These are phyloP conservation scores for Anguilla marmorata DNA, from an alignment of 2,797 vertebrate genomes.

Conservation along the genomic window DNA sequence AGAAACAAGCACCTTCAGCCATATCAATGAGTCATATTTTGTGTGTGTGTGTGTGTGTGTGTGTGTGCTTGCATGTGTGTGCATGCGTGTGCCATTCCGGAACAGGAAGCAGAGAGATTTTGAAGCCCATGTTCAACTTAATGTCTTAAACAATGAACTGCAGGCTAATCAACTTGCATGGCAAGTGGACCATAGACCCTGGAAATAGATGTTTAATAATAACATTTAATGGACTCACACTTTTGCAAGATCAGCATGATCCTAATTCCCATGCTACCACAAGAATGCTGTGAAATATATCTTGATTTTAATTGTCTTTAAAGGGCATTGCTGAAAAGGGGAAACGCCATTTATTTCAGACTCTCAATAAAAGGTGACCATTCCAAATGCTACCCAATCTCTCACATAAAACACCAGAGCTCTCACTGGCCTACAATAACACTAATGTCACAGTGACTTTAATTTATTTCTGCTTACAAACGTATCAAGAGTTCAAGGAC, in stretches of 20 bases:
- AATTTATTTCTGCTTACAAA: constrained; percentile 42
- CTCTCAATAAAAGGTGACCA: constrained; percentile 1
- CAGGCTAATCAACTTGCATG: not conserved
- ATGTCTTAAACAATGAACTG: not conserved
- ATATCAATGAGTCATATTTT: not conserved
- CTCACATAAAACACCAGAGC: constrained; percentile 29
- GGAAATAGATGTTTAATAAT: not conserved
- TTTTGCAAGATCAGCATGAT: not conserved
- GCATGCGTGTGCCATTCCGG: not conserved
- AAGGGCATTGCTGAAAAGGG: not conserved
- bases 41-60: not conserved
- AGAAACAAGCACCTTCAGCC: not conserved
- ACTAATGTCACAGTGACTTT: constrained; percentile 16
- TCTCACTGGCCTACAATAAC: constrained; percentile 34
- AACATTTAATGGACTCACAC: not conserved
- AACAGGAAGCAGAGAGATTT: not conserved
- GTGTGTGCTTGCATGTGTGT: not conserved
- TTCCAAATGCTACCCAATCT: constrained; percentile 31
- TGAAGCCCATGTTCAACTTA: not conserved
- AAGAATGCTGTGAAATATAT: not conserved
- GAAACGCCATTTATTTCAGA: constrained; percentile 19
- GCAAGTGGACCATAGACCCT: not conserved
- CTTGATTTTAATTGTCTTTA: constrained; percentile 21
- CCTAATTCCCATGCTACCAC: not conserved
- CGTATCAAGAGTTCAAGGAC: constrained; percentile 34